Evolutionary conservation across 2,797 vertebrate genomes (phyloP).

Genomic region (Paratrypauchen microcephalus): DNA sequence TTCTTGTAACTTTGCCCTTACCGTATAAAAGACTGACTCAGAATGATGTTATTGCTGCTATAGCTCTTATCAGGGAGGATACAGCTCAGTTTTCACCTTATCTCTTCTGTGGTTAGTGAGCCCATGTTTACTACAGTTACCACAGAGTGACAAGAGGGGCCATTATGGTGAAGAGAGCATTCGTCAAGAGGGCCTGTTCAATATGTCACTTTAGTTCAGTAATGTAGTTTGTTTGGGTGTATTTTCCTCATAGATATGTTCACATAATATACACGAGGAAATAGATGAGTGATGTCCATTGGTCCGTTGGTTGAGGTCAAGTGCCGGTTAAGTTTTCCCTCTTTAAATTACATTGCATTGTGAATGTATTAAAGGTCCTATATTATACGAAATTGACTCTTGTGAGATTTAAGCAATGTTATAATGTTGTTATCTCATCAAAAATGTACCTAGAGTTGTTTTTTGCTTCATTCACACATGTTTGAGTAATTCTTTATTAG

Average conservation of each 20-base stretch:
- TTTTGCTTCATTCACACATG: no score
- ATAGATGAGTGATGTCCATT: not conserved
- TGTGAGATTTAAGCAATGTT: no score
- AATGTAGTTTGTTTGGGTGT: not conserved
- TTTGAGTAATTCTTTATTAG: no score
- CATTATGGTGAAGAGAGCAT: not conserved
- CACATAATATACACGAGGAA: not conserved
- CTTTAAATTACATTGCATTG: not conserved
- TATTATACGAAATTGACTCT: no score
- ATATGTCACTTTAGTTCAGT: not conserved
- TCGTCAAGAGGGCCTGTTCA: not conserved
- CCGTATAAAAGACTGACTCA: not conserved
- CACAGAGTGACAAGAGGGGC: not conserved
- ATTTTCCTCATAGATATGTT: not conserved
- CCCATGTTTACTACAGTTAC: constrained; percentile 1
- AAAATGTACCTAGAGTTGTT: no score
- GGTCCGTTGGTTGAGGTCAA: not conserved
- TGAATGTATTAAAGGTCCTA: not conserved
- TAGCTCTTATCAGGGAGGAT: constrained; percentile 1
- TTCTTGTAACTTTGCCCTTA: not conserved
- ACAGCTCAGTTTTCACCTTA: constrained; percentile 3
- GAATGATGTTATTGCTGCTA: not conserved
- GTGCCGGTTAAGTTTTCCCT: not conserved
- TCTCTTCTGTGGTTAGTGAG: not conserved
- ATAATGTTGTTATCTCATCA: no score